Conservation (phyloP, 2,113 vertebrate genomes). For the Oplegnathus fasciatus region DNA sequence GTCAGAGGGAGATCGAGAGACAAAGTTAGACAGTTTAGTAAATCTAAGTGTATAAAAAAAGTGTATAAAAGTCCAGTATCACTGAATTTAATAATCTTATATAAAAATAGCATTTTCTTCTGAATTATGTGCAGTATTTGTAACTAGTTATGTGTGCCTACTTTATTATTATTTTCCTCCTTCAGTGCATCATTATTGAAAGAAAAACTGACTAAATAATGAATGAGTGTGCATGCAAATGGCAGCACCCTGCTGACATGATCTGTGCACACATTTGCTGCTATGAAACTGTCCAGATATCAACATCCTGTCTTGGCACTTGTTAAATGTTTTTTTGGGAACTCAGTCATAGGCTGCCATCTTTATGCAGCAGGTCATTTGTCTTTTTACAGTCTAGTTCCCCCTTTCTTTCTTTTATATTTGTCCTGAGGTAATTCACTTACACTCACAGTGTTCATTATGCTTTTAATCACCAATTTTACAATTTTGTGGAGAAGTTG, state of each 20-base stretch:
- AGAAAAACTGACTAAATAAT: conserved; percentile 50
- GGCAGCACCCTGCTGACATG: conserved; percentile 45
- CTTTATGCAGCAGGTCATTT: conserved; percentile 5
- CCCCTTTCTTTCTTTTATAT: neutral
- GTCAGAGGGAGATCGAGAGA: neutral
- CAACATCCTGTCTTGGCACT: conserved; percentile 30
- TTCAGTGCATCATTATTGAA: conserved; percentile 22
- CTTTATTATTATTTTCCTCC: neutral
- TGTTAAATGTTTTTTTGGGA: conserved; percentile 10
- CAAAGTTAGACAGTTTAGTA: too few relatives aligned
- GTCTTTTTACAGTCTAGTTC: conserved; percentile 3
- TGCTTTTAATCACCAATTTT: conserved; percentile 51
- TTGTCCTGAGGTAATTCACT: conserved; percentile 20
- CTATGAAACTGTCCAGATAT: conserved; percentile 28
- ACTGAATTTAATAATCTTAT: neutral
- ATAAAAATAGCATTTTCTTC: conserved; percentile 14
- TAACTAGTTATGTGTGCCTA: neutral
- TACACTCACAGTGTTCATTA: conserved; percentile 21
- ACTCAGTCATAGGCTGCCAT: neutral
- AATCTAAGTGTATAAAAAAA: conserved; percentile 11
- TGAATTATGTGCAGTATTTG: conserved; percentile 1
- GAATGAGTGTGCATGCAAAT: conserved; percentile 48
- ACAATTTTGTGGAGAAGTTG: conserved; percentile 27
- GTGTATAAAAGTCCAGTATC: neutral
- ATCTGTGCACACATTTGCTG: conserved; percentile 37